A percentile compares a stretch with the other conserved stretches of the same genome.
phyloP scores from a whole-genome alignment of 2,113 vertebrate species.

The Prinia subflava region DNA sequence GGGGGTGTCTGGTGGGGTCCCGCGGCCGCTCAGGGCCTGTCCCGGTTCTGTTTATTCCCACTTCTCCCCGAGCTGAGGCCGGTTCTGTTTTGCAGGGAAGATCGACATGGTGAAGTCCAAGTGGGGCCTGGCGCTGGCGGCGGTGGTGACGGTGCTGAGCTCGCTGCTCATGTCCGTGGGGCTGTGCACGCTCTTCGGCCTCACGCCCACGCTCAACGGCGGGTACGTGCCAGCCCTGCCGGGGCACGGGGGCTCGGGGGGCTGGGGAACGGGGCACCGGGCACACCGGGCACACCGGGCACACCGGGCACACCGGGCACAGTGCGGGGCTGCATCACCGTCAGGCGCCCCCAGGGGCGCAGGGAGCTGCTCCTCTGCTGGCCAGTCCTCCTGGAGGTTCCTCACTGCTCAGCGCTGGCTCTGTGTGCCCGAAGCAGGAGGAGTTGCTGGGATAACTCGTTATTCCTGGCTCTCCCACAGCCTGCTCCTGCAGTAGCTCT shows the following conservation, averaged over 20 bases:
- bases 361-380: neutral
- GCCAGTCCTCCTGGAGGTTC: neutral
- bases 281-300: no score
- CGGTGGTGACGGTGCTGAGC: slow-evolving; percentile 96
- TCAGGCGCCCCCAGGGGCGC: neutral
- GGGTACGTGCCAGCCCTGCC: slow-evolving; percentile 77
- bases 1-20: accelerated
- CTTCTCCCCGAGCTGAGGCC: no score
- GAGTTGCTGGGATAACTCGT: neutral
- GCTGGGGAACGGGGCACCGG: no score
- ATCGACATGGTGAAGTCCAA: slow-evolving; percentile 99
- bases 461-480: neutral
- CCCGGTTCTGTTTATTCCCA: no score
- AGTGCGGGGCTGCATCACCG: neutral
- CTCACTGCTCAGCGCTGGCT: neutral
- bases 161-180: slow-evolving; percentile 98
- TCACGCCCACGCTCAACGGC: slow-evolving; percentile 96
- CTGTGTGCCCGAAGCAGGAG: neutral
- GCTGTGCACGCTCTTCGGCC: slow-evolving; percentile 93
- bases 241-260: neutral
- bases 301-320: no score
- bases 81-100: slow-evolving; percentile 79
- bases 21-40: no score
- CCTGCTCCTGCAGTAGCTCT: neutral
- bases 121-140: slow-evolving; percentile 95